Evolutionary conservation across 2,888 invertebrate species (phyloP).

Genomic region (Panzeria rudis): DNA sequence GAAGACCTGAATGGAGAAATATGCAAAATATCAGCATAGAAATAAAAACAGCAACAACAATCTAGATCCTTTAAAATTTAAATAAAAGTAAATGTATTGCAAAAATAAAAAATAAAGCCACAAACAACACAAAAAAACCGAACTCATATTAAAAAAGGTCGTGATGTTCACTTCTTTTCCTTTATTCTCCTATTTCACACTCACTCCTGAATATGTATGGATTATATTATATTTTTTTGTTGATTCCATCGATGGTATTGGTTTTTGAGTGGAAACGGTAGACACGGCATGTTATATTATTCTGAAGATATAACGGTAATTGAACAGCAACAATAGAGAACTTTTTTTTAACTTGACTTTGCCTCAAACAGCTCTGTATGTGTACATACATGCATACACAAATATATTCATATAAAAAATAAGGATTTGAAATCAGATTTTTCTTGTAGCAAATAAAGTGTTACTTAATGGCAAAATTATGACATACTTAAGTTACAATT

Average conservation of each 20-base stretch:
- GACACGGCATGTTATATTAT: conserved; percentile 53
- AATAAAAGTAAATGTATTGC: conserved; percentile 67
- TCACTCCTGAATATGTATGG: conserved; percentile 17
- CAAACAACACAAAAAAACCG: conserved; percentile 20
- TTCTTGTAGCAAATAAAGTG: conserved; percentile 50
- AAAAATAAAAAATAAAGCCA: conserved; percentile 39
- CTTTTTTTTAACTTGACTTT: conserved; percentile 51
- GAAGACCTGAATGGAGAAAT: conserved; percentile 28
- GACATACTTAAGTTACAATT: conserved; percentile 71
- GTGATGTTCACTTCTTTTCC: conserved; percentile 52
- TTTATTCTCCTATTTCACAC: conserved; percentile 7
- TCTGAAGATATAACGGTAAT: conserved; percentile 70
- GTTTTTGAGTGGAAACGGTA: conserved; percentile 40
- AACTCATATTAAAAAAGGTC: conserved; percentile 40
- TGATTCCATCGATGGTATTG: conserved; percentile 51
- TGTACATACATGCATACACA: background rate
- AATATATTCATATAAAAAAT: background rate
- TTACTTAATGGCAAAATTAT: conserved; percentile 70
- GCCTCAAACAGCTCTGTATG: background rate
- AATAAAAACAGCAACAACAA: conserved; percentile 42
- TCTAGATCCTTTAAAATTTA: conserved; percentile 65
- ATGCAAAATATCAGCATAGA: conserved; percentile 53
- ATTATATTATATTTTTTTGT: conserved; percentile 9
- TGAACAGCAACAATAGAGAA: conserved; percentile 68
- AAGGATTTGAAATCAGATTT: conserved; percentile 52